Evolutionary conservation across 2,113 vertebrate species (phyloP), one percentile per base, ranked within the genome.

Genomic region (Colius striatus): DNA sequence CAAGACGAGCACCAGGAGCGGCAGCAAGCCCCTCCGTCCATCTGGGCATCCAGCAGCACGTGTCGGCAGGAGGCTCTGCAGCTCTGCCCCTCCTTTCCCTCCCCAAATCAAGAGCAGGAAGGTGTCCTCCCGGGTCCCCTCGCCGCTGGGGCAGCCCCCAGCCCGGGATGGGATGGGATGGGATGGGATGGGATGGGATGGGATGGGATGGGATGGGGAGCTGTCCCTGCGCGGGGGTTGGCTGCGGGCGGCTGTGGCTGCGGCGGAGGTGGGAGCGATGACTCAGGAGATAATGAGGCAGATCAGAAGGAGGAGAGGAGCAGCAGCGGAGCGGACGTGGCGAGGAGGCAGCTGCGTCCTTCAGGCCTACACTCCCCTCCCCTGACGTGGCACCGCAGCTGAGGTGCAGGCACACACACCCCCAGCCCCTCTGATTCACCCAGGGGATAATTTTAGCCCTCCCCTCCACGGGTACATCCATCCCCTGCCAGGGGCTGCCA

Each of bases 211-310:
- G 38, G 38, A 41, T 41, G 38, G 38, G 38, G 38, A 41, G 38
- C 38, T 41, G 38, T 41, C 38, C 80, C 58, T 48, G 87, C 19
- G 38, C 71, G 17, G 45, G 38, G 57, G 90, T 70, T 6, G 87
- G 95, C 82, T 92, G 92, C 83, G 68, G 84, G 94, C 47, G 88
- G 93, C 83, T 38, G 91, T 83, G 94, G 94, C 95, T 93, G 87
- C 63, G 63, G 71, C 53, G 85, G 95, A 90, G 95, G 94, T 94
- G 95, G 96, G 83, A 95, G 96, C 86, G 86, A 91, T 95, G 94
- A 96, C 92, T 94, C 87, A 95, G 89, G 93, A 96, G 92, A 90
- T 94, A 94, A 96, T 72, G 86, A 89, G 57, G 92, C 85, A 63
- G 51, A 79, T 75, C 76, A 77, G 91, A 74, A 81, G 89, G 92